Evolutionary conservation across 1,140 invertebrate genomes (phyloP).

Genomic region (Vollenhovia emeryi): DNA sequence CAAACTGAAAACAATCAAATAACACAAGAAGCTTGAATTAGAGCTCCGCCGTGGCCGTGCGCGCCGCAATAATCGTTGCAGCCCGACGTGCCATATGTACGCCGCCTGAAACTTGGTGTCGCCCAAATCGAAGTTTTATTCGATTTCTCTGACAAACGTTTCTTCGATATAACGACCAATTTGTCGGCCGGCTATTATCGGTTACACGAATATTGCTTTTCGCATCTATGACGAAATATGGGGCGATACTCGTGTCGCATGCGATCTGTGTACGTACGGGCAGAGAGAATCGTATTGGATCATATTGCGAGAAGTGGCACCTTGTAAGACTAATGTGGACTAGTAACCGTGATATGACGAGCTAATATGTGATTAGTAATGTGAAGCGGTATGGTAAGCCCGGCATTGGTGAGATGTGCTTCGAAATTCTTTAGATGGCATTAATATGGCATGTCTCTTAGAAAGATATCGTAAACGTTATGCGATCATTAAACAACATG

Average conservation of each 20-base stretch:
- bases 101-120: slow-evolving; percentile 12
- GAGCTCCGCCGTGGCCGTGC: slow-evolving; percentile 33
- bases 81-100: neutral
- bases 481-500: slow-evolving; percentile 4
- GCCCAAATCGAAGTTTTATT: slow-evolving; percentile 43
- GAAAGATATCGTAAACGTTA: neutral
- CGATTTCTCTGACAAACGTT: slow-evolving; percentile 34
- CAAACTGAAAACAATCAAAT: slow-evolving; percentile 81
- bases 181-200: slow-evolving; percentile 25
- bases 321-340: slow-evolving; percentile 19
- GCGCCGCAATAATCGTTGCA: slow-evolving; percentile 36
- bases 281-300: slow-evolving; percentile 32
- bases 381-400: neutral
- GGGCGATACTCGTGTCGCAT: slow-evolving; percentile 56
- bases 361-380: slow-evolving; percentile 37
- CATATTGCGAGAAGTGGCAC: slow-evolving; percentile 3
- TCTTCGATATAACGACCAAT: slow-evolving; percentile 30
- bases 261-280: slow-evolving; percentile 55
- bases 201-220: slow-evolving; percentile 32
- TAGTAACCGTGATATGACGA: slow-evolving; percentile 46
- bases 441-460: slow-evolving; percentile 15
- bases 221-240: slow-evolving; percentile 48
- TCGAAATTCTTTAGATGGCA: neutral
- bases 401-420: slow-evolving; percentile 6
- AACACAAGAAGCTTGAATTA: slow-evolving; percentile 67